Evolutionary conservation across 1,140 invertebrate species (phyloP).

Genomic region (Psix sp.): DNA sequence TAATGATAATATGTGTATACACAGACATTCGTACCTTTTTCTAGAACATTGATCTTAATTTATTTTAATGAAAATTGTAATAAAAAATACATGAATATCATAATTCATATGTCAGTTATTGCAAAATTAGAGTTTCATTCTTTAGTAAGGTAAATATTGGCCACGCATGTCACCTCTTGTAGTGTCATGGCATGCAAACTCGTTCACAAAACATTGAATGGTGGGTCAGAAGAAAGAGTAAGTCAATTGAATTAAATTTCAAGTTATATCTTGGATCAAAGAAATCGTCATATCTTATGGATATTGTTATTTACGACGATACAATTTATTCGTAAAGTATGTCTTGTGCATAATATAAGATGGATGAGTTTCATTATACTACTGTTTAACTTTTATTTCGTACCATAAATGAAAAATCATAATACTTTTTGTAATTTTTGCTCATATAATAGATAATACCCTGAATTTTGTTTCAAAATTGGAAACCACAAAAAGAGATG

Average conservation of each 20-base stretch:
- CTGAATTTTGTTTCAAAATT: too few species aligned
- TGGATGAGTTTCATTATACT: conserved; percentile 21
- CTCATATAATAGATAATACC: too few species aligned
- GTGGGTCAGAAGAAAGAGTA: conserved; percentile 44
- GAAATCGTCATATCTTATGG: conserved; percentile 52
- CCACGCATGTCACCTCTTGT: conserved; percentile 45
- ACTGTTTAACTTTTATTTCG: conserved; percentile 23
- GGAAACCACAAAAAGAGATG: too few species aligned
- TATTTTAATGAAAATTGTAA: conserved; percentile 29
- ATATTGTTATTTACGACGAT: conserved; percentile 39
- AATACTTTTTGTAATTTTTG: too few species aligned
- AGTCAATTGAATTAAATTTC: conserved; percentile 58
- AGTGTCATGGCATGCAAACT: conserved; percentile 44
- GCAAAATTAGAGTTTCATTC: conserved; percentile 39
- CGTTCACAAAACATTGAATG: conserved; percentile 34
- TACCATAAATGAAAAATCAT: conserved; percentile 5
- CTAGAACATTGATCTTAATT: too few species aligned
- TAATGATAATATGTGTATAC: too few species aligned
- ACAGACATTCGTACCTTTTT: too few species aligned
- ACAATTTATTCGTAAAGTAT: conserved; percentile 39
- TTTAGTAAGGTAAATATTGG: conserved; percentile 52
- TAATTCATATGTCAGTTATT: conserved; percentile 38
- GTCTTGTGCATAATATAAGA: conserved; percentile 29
- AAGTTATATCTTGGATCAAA: conserved; percentile 54
- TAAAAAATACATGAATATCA: conserved; percentile 54